Evolutionary conservation across 2,113 vertebrate species (phyloP), one percentile per base, ranked within the genome.

Genomic region (Charina bottae): DNA sequence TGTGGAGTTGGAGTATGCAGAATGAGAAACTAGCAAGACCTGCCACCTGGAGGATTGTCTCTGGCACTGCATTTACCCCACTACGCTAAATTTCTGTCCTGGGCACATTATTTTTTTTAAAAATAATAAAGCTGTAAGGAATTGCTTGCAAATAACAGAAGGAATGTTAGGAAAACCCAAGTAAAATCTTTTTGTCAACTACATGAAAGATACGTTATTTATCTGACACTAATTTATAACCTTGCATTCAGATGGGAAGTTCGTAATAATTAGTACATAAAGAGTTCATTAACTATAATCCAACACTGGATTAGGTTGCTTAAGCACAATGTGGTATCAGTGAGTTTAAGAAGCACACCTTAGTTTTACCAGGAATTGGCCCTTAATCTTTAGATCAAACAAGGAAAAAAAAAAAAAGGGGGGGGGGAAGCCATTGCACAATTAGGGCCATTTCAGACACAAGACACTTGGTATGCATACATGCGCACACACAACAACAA

Each of bases 1-100:
- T 21, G n/a, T 21, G 33, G n/a, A 78, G 15, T 19, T 2, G 1
- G 33, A 56, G 0, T 0, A 9, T 6, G 0, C 11, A 6, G 33
- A 15, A 4, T 2, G 46, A 0, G 46, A 24, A 54, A 54, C 2
- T 46, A 0, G 42, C 1, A 0, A 19, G 54, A 78, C 4, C 46
- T 58, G 72, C 87, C 23, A 59, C 46, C 46, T 55, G 0, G n/a
- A 2, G 37, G 17, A 88, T 1, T 33, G 21, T 15, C 4, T 58
- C 33, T 89, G 37, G 13, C 26, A 91, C 1, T 49, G 28, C 49
- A 58, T 6, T n/a, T 55, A 19, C 28, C 56, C 6, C 33, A 0
- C 33, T 42, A 26, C 12, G 28, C 8, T 64, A 15, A 58, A 58
- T 58, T 85, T 84, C 24, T 56, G 5, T 55, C 21, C 21, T 42